These are phyloP conservation scores for Lucifuga dentata DNA, from an alignment of 2,113 vertebrate species.

Conservation along the genomic window DNA sequence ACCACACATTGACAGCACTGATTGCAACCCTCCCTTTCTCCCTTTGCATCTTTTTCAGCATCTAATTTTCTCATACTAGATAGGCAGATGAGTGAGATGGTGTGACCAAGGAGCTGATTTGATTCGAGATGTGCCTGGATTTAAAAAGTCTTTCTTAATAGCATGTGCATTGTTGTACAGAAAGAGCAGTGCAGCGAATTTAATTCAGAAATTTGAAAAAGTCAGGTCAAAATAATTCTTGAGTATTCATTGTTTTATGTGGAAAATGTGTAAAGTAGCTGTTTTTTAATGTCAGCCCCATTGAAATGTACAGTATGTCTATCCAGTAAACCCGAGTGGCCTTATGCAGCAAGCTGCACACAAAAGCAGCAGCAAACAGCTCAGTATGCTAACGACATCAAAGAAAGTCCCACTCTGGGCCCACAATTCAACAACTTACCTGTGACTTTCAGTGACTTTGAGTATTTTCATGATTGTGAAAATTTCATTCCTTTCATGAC, in stretches of 20 bases:
- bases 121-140: constrained; percentile 56
- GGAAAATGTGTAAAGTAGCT: not conserved
- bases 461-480: not conserved
- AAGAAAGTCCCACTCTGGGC: not conserved
- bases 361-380: constrained; percentile 1
- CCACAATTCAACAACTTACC: not conserved
- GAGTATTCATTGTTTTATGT: constrained; percentile 8
- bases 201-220: constrained; percentile 14
- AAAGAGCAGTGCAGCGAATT: too few relatives aligned
- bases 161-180: too few relatives aligned
- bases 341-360: not conserved
- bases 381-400: constrained; percentile 11
- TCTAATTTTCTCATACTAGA: constrained; percentile 38
- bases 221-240: not conserved
- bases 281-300: not conserved
- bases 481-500: not conserved
- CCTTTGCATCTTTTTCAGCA: constrained; percentile 26
- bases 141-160: constrained; percentile 11
- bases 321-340: not conserved
- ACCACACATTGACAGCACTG: constrained; percentile 24
- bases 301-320: not conserved
- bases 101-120: constrained; percentile 37
- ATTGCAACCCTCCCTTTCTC: not conserved
- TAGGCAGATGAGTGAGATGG: constrained; percentile 32
- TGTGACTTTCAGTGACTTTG: constrained; percentile 2